Conservation (phyloP, 2,888 invertebrate genomes). For the Lycia hirtaria region DNA sequence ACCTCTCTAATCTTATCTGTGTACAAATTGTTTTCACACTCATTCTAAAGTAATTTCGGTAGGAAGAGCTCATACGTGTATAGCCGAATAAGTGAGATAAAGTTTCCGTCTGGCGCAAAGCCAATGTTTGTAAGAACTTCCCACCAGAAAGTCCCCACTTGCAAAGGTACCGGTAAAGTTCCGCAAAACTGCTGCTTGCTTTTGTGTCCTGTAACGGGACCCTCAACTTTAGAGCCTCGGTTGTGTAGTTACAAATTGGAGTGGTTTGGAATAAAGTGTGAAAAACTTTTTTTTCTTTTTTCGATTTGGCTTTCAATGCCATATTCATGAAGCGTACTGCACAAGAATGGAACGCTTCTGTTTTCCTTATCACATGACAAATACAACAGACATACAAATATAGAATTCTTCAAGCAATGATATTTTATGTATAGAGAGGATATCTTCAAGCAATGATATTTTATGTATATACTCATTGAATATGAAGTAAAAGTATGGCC, state of each 20-base stretch:
- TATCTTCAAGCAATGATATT: too few species aligned
- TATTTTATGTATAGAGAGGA: too few species aligned
- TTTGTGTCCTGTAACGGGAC: constrained; percentile 50
- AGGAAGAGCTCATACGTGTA: constrained; percentile 64
- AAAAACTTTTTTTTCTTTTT: neutral
- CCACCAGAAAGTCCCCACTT: constrained; percentile 44
- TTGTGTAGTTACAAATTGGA: constrained; percentile 35
- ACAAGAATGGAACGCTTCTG: too few species aligned
- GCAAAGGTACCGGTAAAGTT: constrained; percentile 63
- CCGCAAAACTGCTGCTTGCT: constrained; percentile 52
- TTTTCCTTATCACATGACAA: too few species aligned
- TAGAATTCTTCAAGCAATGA: too few species aligned
- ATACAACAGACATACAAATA: too few species aligned
- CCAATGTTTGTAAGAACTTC: constrained; percentile 72
- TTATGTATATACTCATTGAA: too few species aligned
- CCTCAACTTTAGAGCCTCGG: constrained; percentile 42
- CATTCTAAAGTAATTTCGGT: constrained; percentile 52
- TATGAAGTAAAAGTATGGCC: too few species aligned
- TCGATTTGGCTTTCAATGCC: neutral
- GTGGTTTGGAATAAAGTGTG: constrained; percentile 16
- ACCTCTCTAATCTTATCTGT: constrained; percentile 9
- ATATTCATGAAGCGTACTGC: too few species aligned
- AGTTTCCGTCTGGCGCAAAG: constrained; percentile 61
- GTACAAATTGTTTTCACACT: constrained; percentile 31
- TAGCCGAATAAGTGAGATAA: constrained; percentile 61